Conservation (phyloP, 2,113 vertebrate genomes). For the Myotis davidii region DNA sequence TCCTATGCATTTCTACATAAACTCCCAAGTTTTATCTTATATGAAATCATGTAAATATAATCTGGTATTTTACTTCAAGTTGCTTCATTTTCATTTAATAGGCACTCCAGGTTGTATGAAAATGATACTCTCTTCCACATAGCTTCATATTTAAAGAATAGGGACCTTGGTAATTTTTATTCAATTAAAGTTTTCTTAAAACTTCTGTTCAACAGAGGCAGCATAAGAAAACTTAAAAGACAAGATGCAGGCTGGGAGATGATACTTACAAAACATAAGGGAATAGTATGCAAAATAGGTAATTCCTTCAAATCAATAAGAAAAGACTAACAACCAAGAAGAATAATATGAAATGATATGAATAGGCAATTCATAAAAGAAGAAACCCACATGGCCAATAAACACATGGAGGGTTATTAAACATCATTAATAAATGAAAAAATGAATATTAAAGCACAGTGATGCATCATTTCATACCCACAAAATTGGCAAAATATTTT, state of each 20-base stretch:
- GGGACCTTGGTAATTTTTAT: slow-evolving; percentile 32
- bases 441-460: slow-evolving; percentile 11
- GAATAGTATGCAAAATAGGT: background rate
- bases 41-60: slow-evolving; percentile 33
- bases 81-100: slow-evolving; percentile 58
- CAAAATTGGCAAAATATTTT: slow-evolving; percentile 13
- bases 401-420: background rate
- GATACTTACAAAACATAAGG: slow-evolving; percentile 39
- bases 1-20: slow-evolving; percentile 25
- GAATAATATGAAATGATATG: slow-evolving; percentile 2
- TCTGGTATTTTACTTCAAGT: slow-evolving; percentile 1
- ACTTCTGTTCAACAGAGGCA: background rate
- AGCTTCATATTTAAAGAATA: slow-evolving; percentile 43
- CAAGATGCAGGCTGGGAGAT: background rate
- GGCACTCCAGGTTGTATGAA: background rate
- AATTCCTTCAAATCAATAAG: slow-evolving; percentile 52
- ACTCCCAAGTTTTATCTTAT: slow-evolving; percentile 11
- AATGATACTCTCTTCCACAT: background rate
- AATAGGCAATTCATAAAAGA: slow-evolving; percentile 35
- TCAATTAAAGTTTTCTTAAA: background rate
- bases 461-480: background rate
- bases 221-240: slow-evolving; percentile 45
- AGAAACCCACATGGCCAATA: slow-evolving; percentile 10
- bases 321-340: slow-evolving; percentile 16
- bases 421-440: background rate